phyloP scores from a whole-genome alignment of 2,113 vertebrate species.

The Pleuronectes platessa region DNA sequence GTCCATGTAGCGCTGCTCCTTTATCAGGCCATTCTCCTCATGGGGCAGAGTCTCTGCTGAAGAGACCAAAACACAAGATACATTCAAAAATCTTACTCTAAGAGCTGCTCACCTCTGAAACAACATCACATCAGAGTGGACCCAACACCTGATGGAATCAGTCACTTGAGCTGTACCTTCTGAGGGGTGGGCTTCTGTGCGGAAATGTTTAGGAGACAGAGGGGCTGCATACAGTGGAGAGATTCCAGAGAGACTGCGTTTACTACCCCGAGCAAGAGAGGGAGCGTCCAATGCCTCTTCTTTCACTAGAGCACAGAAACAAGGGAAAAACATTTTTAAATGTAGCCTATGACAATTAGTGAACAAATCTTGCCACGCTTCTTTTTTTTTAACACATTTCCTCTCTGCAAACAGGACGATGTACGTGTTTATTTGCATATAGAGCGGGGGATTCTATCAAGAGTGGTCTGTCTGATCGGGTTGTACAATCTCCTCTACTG shows the following conservation, averaged over 20 bases:
- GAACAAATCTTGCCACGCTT: too few relatives aligned
- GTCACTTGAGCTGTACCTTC: conserved; percentile 85
- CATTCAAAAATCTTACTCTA: background rate
- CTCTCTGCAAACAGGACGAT: too few relatives aligned
- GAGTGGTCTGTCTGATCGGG: too few relatives aligned
- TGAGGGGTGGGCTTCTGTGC: conserved; percentile 84
- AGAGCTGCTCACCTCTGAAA: background rate
- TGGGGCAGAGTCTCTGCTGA: conserved; percentile 87
- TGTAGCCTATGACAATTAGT: too few relatives aligned
- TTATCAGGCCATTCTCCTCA: conserved; percentile 84
- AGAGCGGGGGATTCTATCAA: too few relatives aligned
- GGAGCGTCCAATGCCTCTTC: conserved; percentile 85
- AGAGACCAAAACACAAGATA: conserved; percentile 13
- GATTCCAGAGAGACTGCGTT: conserved; percentile 87
- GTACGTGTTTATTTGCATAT: too few relatives aligned
- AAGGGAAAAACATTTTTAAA: background rate
- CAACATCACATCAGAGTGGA: too few relatives aligned
- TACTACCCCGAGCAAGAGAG: conserved; percentile 81
- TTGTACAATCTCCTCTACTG: too few relatives aligned
- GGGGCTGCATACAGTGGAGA: conserved; percentile 86
- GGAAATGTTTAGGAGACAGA: conserved; percentile 89
- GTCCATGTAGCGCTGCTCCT: conserved; percentile 88
- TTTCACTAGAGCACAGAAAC: conserved; percentile 80
- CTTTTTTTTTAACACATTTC: too few relatives aligned
- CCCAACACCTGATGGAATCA: too few relatives aligned